A percentile compares a stretch with the other conserved stretches of the same genome.
Conservation (phyloP, 2,888 invertebrate genomes). For the Hypercompe scribonia region DNA sequence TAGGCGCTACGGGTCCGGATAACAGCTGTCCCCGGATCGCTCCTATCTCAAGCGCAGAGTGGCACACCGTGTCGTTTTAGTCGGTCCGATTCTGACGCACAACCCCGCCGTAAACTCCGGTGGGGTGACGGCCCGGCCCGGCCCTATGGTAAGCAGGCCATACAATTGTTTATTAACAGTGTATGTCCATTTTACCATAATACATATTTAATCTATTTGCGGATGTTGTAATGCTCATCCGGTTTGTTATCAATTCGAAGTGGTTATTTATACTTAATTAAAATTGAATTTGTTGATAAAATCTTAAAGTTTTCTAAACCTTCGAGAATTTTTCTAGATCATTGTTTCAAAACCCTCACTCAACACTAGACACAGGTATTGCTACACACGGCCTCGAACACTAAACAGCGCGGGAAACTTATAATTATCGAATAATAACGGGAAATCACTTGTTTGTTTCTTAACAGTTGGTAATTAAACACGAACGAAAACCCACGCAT, state of each 20-base stretch:
- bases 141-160: too few species aligned
- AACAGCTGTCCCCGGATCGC: too few species aligned
- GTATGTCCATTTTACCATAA: background rate
- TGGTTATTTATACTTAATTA: background rate
- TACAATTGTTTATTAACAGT: background rate
- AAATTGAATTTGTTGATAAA: constrained; percentile 9
- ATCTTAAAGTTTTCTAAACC: constrained; percentile 17
- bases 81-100: too few species aligned
- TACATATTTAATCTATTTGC: background rate
- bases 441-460: constrained; percentile 71
- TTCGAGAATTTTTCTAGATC: constrained; percentile 17
- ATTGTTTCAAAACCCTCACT: background rate
- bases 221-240: background rate
- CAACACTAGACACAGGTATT: constrained; percentile 44
- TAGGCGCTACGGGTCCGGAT: too few species aligned
- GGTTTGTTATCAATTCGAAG: background rate
- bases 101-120: too few species aligned
- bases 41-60: too few species aligned
- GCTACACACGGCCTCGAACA: constrained; percentile 64
- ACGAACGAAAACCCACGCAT: constrained; percentile 51
- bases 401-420: constrained; percentile 72
- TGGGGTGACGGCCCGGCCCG: too few species aligned
- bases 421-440: constrained; percentile 58
- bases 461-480: constrained; percentile 44
- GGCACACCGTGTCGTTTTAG: too few species aligned